Evolutionary conservation across 2,113 vertebrate genomes (phyloP).

Genomic region (Trichomycterus rosablanca): DNA sequence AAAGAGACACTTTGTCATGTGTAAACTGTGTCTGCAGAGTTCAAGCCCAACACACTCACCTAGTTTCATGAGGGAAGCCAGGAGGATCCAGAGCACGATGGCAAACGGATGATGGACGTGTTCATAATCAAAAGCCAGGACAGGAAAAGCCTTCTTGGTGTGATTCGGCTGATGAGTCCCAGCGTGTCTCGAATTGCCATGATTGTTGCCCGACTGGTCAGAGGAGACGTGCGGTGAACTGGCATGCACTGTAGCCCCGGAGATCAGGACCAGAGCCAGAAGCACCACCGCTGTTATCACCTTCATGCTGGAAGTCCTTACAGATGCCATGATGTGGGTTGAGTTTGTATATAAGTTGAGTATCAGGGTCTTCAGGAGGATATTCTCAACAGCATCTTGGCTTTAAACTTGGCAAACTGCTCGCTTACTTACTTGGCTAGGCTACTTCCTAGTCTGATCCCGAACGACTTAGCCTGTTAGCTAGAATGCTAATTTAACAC

Average conservation of each 20-base stretch:
- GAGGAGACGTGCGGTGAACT: constrained; percentile 45
- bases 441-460: no score
- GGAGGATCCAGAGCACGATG: constrained; percentile 87
- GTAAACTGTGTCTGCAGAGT: no score
- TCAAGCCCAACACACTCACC: constrained; percentile 67
- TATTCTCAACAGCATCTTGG: background rate
- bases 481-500: no score
- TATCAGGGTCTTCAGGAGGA: background rate
- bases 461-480: no score
- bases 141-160: constrained; percentile 79
- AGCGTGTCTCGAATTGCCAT: rapidly evolving
- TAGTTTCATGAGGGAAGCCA: constrained; percentile 94
- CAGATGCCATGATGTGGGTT: background rate
- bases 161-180: background rate
- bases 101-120: constrained; percentile 80
- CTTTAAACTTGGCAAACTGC: no score
- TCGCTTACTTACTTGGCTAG: background rate
- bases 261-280: constrained; percentile 46
- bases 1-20: no score
- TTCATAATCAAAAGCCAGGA: constrained; percentile 75
- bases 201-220: background rate
- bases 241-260: constrained; percentile 43
- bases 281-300: constrained; percentile 39
- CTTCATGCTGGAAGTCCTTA: background rate
- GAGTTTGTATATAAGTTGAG: background rate